Conservation (phyloP, 2,888 invertebrate genomes). For the Mythimna impura region DNA sequence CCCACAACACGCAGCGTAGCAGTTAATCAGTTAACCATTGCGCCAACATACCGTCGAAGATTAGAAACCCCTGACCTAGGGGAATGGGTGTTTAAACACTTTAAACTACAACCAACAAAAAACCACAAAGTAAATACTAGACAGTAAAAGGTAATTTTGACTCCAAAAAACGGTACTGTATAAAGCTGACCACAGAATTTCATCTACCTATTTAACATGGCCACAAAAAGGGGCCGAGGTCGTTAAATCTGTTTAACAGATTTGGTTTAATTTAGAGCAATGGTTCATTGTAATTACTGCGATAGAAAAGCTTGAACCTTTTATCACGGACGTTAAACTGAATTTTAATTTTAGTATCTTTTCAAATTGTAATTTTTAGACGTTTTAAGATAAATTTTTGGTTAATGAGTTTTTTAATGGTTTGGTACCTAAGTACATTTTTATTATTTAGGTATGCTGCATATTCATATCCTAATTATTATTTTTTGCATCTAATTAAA, state of each 20-base stretch:
- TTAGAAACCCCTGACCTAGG: no score
- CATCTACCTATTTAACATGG: conserved; percentile 38
- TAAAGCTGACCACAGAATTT: conserved; percentile 18
- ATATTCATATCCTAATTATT: not conserved
- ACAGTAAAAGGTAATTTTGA: conserved; percentile 8
- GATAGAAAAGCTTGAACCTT: conserved; percentile 39
- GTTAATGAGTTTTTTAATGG: not conserved
- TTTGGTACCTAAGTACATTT: not conserved
- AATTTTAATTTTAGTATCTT: conserved; percentile 18
- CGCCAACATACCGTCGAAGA: no score
- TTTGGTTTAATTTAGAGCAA: conserved; percentile 56
- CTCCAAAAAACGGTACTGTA: conserved; percentile 10
- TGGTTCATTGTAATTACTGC: conserved; percentile 51
- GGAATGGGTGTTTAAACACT: no score
- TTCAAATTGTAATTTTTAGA: conserved; percentile 21
- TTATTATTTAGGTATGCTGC: not conserved
- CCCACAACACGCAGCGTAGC: no score
- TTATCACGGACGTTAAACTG: conserved; percentile 16
- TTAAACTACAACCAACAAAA: not conserved
- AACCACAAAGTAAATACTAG: not conserved
- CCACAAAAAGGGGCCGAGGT: conserved; percentile 41
- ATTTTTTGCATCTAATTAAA: no score
- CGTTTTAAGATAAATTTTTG: not conserved
- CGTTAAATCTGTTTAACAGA: conserved; percentile 54
- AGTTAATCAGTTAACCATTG: no score